Evolutionary conservation across 2,888 invertebrate species (phyloP).

Genomic region (Cryptophagus acutangulus): DNA sequence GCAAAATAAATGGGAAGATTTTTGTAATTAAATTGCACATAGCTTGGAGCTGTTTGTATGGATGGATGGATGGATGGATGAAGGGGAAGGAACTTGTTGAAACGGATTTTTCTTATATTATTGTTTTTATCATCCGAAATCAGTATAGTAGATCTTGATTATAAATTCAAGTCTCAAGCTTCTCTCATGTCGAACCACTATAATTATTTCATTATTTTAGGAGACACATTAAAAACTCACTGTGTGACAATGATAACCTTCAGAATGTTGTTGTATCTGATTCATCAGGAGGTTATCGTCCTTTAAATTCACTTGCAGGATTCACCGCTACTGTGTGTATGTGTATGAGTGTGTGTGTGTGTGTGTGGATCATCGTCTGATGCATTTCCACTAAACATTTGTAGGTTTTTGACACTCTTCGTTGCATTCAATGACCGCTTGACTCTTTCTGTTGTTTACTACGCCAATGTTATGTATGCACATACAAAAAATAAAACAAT

Average conservation of each 20-base stretch:
- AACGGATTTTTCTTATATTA: too few relatives aligned
- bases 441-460: too few relatives aligned
- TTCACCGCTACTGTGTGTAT: background rate
- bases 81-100: too few relatives aligned
- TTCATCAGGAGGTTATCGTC: conserved; percentile 2
- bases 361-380: background rate
- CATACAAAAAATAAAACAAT: too few relatives aligned
- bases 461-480: too few relatives aligned
- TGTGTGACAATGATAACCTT: conserved; percentile 1
- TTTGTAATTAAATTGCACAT: too few relatives aligned
- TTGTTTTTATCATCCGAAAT: background rate
- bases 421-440: too few relatives aligned
- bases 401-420: conserved; percentile 12
- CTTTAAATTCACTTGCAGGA: conserved; percentile 1
- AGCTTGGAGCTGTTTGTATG: too few relatives aligned
- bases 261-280: conserved; percentile 2
- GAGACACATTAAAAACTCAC: background rate
- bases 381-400: conserved; percentile 6
- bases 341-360: too few relatives aligned
- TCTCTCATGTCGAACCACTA: background rate
- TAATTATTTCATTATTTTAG: conserved; percentile 1
- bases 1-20: too few relatives aligned
- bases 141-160: background rate
- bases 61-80: too few relatives aligned
- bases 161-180: background rate